Evolutionary conservation across 2,113 vertebrate species (phyloP), one percentile per base, ranked within the genome.

Genomic region (Sula dactylatra): DNA sequence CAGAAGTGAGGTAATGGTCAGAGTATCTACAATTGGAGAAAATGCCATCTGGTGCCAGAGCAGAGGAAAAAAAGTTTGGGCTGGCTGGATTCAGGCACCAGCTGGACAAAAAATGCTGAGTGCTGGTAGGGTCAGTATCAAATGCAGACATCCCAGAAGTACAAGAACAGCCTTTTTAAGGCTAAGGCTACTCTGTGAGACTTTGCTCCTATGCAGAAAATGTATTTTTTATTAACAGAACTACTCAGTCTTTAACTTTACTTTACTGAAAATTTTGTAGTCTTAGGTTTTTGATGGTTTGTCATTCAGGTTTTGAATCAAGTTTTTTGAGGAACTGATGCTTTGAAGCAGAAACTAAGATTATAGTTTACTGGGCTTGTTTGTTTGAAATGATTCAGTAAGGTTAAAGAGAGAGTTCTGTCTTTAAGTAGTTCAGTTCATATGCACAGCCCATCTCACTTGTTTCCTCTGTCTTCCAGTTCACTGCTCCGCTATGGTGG

Each of bases 401-500:
- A 78, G 11, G 12, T 49, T n/a, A 27, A 56, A 78, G 44, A 80
- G 34, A 50, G 47, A 25, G 19, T 82, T 93, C 11, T 71, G 14
- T 65, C 56, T 79, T 49, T 16, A 34, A 19, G 34, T 22, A 61
- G 18, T 13, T 76, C 34, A 13, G 26, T 38, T 88, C 6, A 1
- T 31, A 2, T 0, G 26, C 0, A 2, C 0, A 11, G 72, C 44
- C 32, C 49, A 54, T 54, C 62, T 96, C 54, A 93, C 20, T 44
- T 16, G 8, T 58, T 86, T 16, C 55, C 49, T 42, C 88, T 88
- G 74, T 42, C 83, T 79, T 88, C 49, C 96, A 99, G 99, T 92
- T 99, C 99, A 0, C 98, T 99, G 93, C 98, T 99, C 55, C 99
- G 99, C 52, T 99, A 99, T 4, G 99, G 99, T 36, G 99, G 99